These are phyloP conservation scores for Synanceia verrucosa DNA, from an alignment of 2,797 vertebrate species.

Conservation along the genomic window DNA sequence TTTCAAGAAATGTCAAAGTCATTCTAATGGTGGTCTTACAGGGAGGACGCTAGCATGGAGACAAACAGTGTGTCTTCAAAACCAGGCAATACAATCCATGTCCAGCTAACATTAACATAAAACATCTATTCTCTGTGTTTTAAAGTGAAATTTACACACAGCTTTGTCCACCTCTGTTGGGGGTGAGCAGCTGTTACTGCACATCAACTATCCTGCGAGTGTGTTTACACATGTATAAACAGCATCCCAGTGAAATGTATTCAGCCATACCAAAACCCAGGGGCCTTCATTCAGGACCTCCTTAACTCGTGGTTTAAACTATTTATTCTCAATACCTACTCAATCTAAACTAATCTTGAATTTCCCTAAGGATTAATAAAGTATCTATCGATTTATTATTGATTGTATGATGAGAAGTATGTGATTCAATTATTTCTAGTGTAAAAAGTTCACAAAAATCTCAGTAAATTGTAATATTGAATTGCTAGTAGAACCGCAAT, in stretches of 20 bases:
- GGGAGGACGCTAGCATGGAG: neutral
- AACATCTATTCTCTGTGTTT: neutral
- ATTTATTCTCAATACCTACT: conserved; percentile 50
- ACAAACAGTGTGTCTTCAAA: neutral
- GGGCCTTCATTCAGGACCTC: conserved; percentile 24
- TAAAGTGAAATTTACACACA: conserved; percentile 14
- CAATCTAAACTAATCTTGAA: no score
- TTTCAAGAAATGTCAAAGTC: neutral
- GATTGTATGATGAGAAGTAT: no score
- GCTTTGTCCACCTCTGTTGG: conserved; percentile 54
- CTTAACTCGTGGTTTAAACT: conserved; percentile 45
- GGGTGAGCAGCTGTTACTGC: conserved; percentile 66
- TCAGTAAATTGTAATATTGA: no score
- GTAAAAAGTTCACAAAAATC: no score
- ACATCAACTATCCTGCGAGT: conserved; percentile 32
- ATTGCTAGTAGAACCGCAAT: no score
- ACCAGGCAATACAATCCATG: neutral
- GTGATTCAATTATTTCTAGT: no score
- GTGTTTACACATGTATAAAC: conserved; percentile 75
- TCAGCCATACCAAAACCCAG: conserved; percentile 26
- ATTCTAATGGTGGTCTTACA: neutral
- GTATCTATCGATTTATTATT: no score
- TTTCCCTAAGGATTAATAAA: no score
- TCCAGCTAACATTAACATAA: neutral
- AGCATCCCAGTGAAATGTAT: conserved; percentile 33